Percentiles rank a stretch among this genome's conserved stretches.
These are phyloP conservation scores for Schizothorax lantsangensis DNA, from an alignment of 2,797 vertebrate species.

Conservation along the genomic window DNA sequence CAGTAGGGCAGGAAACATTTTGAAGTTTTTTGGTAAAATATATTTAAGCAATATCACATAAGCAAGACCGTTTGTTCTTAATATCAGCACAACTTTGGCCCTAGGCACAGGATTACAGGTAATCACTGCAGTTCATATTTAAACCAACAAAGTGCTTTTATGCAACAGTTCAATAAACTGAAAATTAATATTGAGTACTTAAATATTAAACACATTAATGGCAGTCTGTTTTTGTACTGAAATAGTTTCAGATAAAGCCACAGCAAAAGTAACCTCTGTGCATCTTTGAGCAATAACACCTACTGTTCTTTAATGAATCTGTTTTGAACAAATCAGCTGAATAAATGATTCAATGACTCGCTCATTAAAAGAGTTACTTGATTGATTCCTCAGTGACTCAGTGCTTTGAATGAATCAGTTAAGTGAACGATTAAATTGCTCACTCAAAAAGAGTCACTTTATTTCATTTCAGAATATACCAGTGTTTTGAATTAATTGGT, in stretches of 20 bases:
- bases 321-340: background rate
- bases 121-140: background rate
- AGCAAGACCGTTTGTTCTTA: background rate
- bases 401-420: background rate
- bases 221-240: background rate
- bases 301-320: background rate
- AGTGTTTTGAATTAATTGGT: background rate
- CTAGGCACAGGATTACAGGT: background rate
- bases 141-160: background rate
- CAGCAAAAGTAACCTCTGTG: background rate
- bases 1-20: background rate
- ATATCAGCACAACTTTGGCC: background rate
- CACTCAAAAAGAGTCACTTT: background rate
- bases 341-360: background rate
- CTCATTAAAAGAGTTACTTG: background rate
- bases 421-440: background rate
- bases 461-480: background rate
- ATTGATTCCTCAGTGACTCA: background rate
- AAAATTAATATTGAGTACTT: background rate
- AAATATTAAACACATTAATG: background rate
- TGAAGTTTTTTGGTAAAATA: background rate
- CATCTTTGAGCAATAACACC: background rate
- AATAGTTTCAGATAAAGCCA: background rate
- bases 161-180: constrained; percentile 9
- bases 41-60: background rate